A percentile compares a stretch with the other conserved stretches of the same genome.
These are phyloP conservation scores for Pygoscelis antarcticus DNA, from an alignment of 2,113 vertebrate species.

Conservation along the genomic window DNA sequence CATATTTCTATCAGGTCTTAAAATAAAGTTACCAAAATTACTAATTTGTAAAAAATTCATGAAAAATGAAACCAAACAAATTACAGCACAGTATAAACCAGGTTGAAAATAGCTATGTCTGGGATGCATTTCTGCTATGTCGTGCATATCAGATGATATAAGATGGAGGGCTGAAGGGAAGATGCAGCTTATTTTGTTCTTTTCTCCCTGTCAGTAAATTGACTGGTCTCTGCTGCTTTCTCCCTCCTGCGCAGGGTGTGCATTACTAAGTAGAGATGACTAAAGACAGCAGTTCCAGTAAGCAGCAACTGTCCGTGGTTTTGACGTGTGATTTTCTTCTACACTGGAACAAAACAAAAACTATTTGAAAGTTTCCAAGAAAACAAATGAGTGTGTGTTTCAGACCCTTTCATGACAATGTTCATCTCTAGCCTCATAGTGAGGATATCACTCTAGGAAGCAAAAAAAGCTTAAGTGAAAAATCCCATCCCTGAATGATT, in stretches of 20 bases:
- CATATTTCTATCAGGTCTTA: background rate
- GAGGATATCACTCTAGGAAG: background rate
- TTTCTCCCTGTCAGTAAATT: background rate
- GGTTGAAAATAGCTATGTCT: background rate
- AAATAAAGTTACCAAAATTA: background rate
- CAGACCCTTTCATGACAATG: background rate
- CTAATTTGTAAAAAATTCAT: background rate
- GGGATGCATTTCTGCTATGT: background rate
- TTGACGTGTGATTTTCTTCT: conserved; percentile 42
- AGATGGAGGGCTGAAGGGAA: background rate
- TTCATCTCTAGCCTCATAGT: background rate
- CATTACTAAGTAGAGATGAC: background rate
- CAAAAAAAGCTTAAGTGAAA: background rate
- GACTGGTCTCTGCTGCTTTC: background rate
- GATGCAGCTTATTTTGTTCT: background rate
- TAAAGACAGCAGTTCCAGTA: conserved; percentile 43
- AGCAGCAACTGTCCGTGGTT: conserved; percentile 38
- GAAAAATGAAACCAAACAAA: background rate
- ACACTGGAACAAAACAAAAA: conserved; percentile 3
- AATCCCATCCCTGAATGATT: background rate
- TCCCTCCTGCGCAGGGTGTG: background rate
- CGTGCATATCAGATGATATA: background rate
- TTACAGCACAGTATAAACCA: background rate
- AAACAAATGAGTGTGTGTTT: conserved; percentile 8
- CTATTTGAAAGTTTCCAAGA: conserved; percentile 39